Evolutionary conservation across 2,113 vertebrate species (phyloP), one percentile per base, ranked within the genome.

Genomic region (Atherinomorus stipes): DNA sequence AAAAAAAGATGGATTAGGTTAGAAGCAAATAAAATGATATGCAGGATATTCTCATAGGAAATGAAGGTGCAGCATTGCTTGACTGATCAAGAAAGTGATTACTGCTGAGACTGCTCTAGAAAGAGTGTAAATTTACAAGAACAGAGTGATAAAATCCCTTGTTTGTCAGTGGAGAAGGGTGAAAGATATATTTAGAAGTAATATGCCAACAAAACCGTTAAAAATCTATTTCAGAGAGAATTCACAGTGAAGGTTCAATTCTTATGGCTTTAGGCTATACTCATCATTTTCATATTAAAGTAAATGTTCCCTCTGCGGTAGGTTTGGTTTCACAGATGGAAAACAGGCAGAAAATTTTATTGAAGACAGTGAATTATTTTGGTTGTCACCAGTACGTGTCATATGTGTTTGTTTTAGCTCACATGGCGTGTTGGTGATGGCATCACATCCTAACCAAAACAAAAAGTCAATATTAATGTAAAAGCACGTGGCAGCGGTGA

Each of bases 51-150:
- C 65, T 81, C 61, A 11, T 15, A 21, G 25, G 42, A 31, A 66
- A 50, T 70, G 60, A 64, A 52, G 45, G 37, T 2, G 7, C 19
- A 26, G 31, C 57, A 16, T 53, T 15, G 31, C 64, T 72, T 60
- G 53, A 68, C 38, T 70, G 53, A 77, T 50, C 50, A 65, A 34
- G 49, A 60, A 42, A 76, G 47, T 64, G 0, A 83, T 74, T 76
- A 78, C 67, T 22, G 53, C 9, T 11, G 21, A 54, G 34, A 40
- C 13, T 58, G 23, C 23, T 19, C 23, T 37, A 38, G 22, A 45
- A 54, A 10, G 34, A 37, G 9, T 74, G 16, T 38, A 38, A 67
- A 40, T 50, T 44, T 57, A n/a, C 5, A 15, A 31, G 57, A 66
- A 21, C 23, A 13, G 0, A 23, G 13, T 3, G 16, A 57, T 66